Evolutionary conservation across 2,888 invertebrate genomes (phyloP).

Genomic region (Perizoma affinitatum): DNA sequence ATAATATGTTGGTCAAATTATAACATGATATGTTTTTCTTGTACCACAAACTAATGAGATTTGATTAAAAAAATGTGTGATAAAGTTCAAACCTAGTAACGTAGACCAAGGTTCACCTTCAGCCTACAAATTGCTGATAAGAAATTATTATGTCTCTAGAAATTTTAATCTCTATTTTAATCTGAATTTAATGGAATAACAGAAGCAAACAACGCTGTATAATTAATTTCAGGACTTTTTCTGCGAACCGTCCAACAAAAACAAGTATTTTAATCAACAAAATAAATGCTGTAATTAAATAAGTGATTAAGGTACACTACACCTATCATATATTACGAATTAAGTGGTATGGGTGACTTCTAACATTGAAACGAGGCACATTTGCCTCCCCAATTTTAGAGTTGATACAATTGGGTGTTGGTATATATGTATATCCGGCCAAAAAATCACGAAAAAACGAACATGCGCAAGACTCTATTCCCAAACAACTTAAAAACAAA

Average conservation of each 20-base stretch:
- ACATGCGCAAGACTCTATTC: no score
- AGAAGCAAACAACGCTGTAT: no score
- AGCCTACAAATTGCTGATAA: not conserved
- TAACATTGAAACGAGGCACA: slow-evolving; percentile 21
- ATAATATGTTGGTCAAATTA: no score
- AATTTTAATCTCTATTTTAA: not conserved
- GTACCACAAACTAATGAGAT: no score
- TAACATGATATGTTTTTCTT: no score
- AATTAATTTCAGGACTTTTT: slow-evolving; percentile 28
- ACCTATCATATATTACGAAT: slow-evolving; percentile 74
- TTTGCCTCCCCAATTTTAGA: slow-evolving; percentile 41
- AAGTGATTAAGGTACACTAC: slow-evolving; percentile 81
- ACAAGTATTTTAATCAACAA: slow-evolving; percentile 80
- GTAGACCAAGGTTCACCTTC: no score
- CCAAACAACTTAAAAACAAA: no score
- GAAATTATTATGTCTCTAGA: slow-evolving; percentile 7
- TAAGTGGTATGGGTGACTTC: slow-evolving; percentile 65
- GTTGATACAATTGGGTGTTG: slow-evolving; percentile 16
- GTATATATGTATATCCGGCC: not conserved
- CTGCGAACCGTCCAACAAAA: slow-evolving; percentile 56
- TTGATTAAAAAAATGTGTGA: no score
- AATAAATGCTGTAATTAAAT: slow-evolving; percentile 82
- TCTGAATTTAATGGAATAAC: no score
- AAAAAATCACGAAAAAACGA: not conserved
- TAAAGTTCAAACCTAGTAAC: no score